These are phyloP conservation scores for Danio rerio DNA, from an alignment of 2,113 vertebrate species.

Conservation along the genomic window DNA sequence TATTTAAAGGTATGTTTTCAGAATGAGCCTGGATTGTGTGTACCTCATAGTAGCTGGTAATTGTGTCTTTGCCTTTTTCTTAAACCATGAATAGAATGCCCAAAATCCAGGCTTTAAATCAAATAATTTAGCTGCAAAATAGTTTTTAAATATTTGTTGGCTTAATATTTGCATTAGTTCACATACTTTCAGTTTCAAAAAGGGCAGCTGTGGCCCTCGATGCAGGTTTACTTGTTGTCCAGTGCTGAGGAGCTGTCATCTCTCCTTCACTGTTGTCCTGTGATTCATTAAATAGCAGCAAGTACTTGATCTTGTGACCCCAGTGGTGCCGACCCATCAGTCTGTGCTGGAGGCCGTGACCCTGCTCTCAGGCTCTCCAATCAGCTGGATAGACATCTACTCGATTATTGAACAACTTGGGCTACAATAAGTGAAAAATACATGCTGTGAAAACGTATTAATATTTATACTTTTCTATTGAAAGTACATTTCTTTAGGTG, in stretches of 20 bases:
- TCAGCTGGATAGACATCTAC: slow-evolving; percentile 12
- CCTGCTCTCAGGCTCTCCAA: slow-evolving; percentile 3
- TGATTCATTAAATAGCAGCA: slow-evolving; percentile 47
- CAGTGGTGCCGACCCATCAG: slow-evolving; percentile 23
- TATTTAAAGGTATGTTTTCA: too few species aligned
- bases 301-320: slow-evolving; percentile 44
- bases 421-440: not conserved
- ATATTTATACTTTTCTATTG: not conserved
- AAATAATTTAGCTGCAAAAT: too few species aligned
- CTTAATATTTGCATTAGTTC: not conserved
- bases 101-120: too few species aligned
- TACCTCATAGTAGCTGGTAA: too few species aligned
- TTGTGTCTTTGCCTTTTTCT: too few species aligned
- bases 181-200: not conserved
- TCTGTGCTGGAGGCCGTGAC: not conserved
- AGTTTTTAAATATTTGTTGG: too few species aligned
- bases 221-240: slow-evolving; percentile 18
- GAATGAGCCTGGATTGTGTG: too few species aligned
- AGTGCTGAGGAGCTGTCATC: not conserved
- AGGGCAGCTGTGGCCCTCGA: not conserved
- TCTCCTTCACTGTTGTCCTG: not conserved
- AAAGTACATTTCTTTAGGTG: not conserved
- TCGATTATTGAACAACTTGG: not conserved
- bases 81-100: too few species aligned
- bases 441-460: too few species aligned